Percentiles rank a stretch among this genome's conserved stretches.
These are phyloP conservation scores for Macrostomum cliftonense DNA, from an alignment of 2,888 invertebrate species.

Conservation along the genomic window DNA sequence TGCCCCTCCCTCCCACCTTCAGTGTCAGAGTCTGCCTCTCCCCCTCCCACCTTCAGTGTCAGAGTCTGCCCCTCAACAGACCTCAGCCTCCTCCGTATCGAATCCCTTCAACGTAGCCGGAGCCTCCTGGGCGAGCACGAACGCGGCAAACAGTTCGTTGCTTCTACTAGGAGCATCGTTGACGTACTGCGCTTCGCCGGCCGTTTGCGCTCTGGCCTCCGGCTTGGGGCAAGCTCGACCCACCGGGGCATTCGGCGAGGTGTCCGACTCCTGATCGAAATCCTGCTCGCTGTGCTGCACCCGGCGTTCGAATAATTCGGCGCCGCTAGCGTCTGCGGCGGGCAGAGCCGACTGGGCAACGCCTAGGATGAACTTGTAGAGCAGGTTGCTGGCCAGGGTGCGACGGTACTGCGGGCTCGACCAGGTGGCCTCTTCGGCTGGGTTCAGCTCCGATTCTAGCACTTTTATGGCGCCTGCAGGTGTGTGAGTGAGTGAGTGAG, in stretches of 20 bases:
- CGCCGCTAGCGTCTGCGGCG: too few species aligned
- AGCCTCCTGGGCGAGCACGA: background rate
- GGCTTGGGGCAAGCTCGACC: background rate
- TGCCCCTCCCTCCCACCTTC: too few species aligned
- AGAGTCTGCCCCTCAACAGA: background rate
- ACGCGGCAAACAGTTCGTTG: slow-evolving; percentile 1
- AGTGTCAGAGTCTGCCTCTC: too few species aligned
- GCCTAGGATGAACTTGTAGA: slow-evolving; percentile 48
- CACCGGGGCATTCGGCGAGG: background rate
- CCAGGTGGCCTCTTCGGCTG: slow-evolving; percentile 50
- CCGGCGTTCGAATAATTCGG: background rate
- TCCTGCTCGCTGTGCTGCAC: background rate
- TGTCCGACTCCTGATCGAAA: background rate
- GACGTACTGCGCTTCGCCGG: slow-evolving; percentile 1
- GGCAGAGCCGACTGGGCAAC: too few species aligned
- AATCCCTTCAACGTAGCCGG: background rate
- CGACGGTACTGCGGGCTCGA: slow-evolving; percentile 50
- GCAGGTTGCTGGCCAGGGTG: slow-evolving; percentile 49
- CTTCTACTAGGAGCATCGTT: background rate
- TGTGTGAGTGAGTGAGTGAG: too few species aligned
- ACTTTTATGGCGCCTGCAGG: slow-evolving; percentile 38
- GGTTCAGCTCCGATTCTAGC: slow-evolving; percentile 45
- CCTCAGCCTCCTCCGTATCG: background rate
- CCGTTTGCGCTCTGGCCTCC: background rate
- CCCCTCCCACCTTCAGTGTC: too few species aligned